These are phyloP conservation scores for Pelecanus crispus DNA, from an alignment of 2,113 vertebrate genomes.

Conservation along the genomic window DNA sequence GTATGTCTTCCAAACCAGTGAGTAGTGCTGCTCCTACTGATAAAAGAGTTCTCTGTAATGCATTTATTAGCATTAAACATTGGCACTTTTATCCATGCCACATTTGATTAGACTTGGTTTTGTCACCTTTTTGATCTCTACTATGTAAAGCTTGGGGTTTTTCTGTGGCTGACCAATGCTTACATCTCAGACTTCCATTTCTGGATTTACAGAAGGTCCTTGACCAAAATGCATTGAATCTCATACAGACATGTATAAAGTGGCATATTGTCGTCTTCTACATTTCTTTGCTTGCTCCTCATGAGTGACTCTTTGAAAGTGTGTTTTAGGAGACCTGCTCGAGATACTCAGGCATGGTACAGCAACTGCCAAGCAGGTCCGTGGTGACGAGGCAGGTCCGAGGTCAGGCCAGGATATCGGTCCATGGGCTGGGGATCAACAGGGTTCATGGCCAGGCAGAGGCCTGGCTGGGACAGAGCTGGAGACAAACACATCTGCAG, in stretches of 20 bases:
- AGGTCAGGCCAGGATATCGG: not conserved
- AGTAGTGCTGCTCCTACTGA: not conserved
- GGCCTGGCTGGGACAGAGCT: not conserved
- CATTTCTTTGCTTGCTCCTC: not conserved
- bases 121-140: not conserved
- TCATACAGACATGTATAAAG: not conserved
- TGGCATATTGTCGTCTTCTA: not conserved
- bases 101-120: not conserved
- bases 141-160: not conserved
- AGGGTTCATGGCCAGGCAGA: not conserved
- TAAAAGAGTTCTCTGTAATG: not conserved
- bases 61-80: not conserved
- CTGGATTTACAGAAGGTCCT: not conserved
- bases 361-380: not conserved
- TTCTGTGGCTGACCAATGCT: not conserved
- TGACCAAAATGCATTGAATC: not conserved
- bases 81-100: not conserved
- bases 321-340: not conserved
- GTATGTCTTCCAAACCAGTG: not conserved
- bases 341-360: not conserved
- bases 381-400: accelerated
- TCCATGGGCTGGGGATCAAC: not conserved
- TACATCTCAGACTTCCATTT: not conserved
- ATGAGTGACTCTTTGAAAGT: not conserved
- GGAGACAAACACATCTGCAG: not conserved